phyloP scores from a whole-genome alignment of 2,888 invertebrate genomes.

The Salpingus planirostris region DNA sequence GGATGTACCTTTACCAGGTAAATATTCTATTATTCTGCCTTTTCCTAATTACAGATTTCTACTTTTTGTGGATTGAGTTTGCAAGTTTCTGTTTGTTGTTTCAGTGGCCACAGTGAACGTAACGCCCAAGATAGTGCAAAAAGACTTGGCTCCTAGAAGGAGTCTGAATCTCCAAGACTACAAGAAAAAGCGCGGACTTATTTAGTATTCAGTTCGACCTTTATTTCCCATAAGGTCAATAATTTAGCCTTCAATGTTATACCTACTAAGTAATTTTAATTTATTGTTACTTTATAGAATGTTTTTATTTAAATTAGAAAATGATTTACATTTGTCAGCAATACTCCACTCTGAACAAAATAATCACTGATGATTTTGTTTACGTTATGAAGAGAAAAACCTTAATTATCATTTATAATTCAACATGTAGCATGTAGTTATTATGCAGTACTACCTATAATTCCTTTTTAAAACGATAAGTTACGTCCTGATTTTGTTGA shows the following conservation, averaged over 20 bases:
- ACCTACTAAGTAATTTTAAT: constrained; percentile 8
- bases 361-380: too few relatives aligned
- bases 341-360: too few relatives aligned
- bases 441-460: too few relatives aligned
- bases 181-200: constrained; percentile 86
- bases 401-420: too few relatives aligned
- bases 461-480: too few relatives aligned
- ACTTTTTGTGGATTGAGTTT: constrained; percentile 1
- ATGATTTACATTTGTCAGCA: too few relatives aligned
- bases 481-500: too few relatives aligned
- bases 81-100: constrained; percentile 19
- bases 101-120: constrained; percentile 62
- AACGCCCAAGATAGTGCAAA: constrained; percentile 65
- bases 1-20: constrained; percentile 73
- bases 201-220: constrained; percentile 45
- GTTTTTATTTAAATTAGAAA: too few relatives aligned
- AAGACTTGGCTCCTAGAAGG: constrained; percentile 73
- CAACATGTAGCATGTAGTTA: too few relatives aligned
- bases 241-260: constrained; percentile 9
- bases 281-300: too few relatives aligned
- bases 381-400: too few relatives aligned
- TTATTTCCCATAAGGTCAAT: constrained; percentile 8
- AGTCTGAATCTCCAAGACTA: constrained; percentile 87
- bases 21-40: constrained; percentile 23
- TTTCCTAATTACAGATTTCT: too few relatives aligned